Conservation (phyloP, 2,113 vertebrate genomes). For the Butorides virescens region DNA sequence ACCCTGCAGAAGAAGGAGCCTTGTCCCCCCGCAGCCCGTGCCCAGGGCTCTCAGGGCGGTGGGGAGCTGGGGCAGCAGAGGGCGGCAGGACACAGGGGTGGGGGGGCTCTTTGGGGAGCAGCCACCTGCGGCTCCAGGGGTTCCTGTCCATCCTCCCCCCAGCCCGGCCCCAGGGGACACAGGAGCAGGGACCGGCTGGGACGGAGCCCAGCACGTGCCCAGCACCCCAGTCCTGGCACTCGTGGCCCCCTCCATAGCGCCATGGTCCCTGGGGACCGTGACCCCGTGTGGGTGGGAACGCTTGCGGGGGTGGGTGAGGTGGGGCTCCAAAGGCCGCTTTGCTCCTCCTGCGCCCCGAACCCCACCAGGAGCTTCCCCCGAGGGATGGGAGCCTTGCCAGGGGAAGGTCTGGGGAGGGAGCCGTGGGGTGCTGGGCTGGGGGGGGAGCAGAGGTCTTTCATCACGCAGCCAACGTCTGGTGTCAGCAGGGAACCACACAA, state of each 20-base stretch:
- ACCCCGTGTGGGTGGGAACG: neutral
- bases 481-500: constrained; percentile 1
- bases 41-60: neutral
- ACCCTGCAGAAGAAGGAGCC: neutral
- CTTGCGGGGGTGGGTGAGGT: neutral
- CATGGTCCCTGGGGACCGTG: neutral
- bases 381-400: neutral
- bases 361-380: neutral
- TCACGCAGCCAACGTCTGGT: neutral
- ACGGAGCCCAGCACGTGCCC: neutral
- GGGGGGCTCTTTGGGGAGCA: fast-evolving
- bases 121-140: neutral
- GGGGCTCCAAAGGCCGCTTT: neutral
- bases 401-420: neutral
- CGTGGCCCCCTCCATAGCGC: fast-evolving
- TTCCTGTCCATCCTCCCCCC: neutral
- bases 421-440: neutral
- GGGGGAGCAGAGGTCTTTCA: constrained; percentile 16
- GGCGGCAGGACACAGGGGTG: fast-evolving
- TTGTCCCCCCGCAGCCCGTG: neutral
- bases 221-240: neutral
- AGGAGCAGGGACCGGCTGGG: neutral
- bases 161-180: too few species aligned
- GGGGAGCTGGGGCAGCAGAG: neutral
- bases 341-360: neutral